These are phyloP conservation scores for Aulostomus chinensis DNA, from an alignment of 2,797 vertebrate genomes.

Conservation along the genomic window DNA sequence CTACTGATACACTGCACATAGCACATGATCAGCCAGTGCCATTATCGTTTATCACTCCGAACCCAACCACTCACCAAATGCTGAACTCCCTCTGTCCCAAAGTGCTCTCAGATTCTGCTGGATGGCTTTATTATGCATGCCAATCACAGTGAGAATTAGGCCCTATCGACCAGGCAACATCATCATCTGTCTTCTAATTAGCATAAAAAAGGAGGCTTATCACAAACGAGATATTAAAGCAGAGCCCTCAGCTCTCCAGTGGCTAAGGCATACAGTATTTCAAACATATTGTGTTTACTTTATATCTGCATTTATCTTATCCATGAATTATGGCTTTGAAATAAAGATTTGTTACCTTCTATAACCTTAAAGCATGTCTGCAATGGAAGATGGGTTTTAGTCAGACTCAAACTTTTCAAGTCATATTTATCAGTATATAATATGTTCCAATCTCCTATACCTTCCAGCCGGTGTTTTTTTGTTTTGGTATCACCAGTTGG, in stretches of 20 bases:
- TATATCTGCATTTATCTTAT: slow-evolving; percentile 22
- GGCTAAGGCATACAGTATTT: slow-evolving; percentile 29
- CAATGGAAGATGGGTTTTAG: slow-evolving; percentile 3
- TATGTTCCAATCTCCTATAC: no score
- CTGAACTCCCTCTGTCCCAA: slow-evolving; percentile 45
- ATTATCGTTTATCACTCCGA: slow-evolving; percentile 42
- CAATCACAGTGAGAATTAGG: slow-evolving; percentile 62
- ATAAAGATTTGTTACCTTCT: no score
- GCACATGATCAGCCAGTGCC: slow-evolving; percentile 33
- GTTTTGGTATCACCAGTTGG: slow-evolving; percentile 22
- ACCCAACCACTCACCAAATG: slow-evolving; percentile 45
- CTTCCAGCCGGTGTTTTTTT: no score
- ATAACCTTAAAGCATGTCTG: no score
- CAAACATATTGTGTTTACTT: slow-evolving; percentile 33
- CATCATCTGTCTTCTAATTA: slow-evolving; percentile 64
- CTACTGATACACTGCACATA: slow-evolving; percentile 36
- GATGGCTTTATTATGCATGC: slow-evolving; percentile 68
- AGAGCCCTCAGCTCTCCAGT: slow-evolving; percentile 29
- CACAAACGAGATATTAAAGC: slow-evolving; percentile 42
- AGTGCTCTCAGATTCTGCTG: slow-evolving; percentile 53
- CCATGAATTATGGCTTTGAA: slow-evolving; percentile 22
- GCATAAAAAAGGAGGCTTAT: slow-evolving; percentile 55
- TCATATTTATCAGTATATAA: no score
- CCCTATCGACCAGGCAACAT: slow-evolving; percentile 43
- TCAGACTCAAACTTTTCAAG: background rate